phyloP scores from a whole-genome alignment of 1,140 invertebrate species.

The Drosophila arawakana region DNA sequence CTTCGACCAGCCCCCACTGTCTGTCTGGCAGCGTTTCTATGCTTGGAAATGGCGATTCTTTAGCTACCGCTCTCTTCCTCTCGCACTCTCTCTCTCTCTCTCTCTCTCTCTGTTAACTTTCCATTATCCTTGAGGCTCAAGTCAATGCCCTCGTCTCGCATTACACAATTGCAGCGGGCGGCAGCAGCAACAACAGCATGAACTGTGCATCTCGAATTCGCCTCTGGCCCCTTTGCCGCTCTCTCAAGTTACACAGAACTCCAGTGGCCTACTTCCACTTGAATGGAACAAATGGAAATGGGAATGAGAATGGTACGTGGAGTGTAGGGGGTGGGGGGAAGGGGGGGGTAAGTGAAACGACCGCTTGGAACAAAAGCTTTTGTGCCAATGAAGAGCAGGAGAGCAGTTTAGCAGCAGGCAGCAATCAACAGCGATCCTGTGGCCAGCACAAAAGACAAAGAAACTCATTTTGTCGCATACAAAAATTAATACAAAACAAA shows the following conservation, averaged over 20 bases:
- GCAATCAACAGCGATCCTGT: conserved; percentile 55
- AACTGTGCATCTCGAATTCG: conserved; percentile 34
- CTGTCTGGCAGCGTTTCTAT: conserved; percentile 32
- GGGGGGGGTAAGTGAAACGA: conserved; percentile 3
- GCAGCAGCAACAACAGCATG: conserved; percentile 11
- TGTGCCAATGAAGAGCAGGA: conserved; percentile 43
- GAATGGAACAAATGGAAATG: conserved; percentile 53
- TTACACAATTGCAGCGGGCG: conserved; percentile 70
- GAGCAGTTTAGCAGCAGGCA: conserved; percentile 26
- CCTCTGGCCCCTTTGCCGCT: conserved; percentile 7
- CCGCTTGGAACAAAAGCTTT: conserved; percentile 62
- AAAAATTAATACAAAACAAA: conserved; percentile 79
- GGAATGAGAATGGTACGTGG: conserved; percentile 7
- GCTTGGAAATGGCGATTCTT: conserved; percentile 38
- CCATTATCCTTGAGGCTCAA: conserved; percentile 71
- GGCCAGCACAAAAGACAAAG: conserved; percentile 71
- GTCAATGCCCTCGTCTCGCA: conserved; percentile 75
- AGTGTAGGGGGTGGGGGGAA: neutral
- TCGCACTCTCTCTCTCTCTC: too few species aligned
- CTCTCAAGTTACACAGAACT: conserved; percentile 72
- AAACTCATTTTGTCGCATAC: conserved; percentile 76
- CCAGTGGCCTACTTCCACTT: conserved; percentile 82
- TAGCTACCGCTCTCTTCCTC: neutral
- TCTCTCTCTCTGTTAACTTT: conserved; percentile 35
- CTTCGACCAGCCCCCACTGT: conserved; percentile 25